Evolutionary conservation across 2,888 invertebrate genomes (phyloP), one percentile per base, ranked within the genome.

Genomic region (Zelleria hepariella): DNA sequence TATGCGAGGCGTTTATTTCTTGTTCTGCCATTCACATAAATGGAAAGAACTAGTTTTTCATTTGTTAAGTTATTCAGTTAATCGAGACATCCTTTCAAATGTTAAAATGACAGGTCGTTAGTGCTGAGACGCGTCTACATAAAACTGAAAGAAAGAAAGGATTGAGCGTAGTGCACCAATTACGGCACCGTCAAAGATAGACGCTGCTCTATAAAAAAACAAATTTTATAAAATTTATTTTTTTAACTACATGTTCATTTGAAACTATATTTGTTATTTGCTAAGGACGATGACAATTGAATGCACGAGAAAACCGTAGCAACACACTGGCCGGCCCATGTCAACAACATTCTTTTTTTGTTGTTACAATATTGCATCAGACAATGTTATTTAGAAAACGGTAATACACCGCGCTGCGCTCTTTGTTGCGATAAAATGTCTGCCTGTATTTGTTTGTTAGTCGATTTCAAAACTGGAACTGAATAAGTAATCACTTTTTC

Each of bases 301-400:
- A 10, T 32, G 32, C 20, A 24, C 26, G 55, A 55, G 55, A 55
- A 55, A 55, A 20, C 5, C 2, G 52, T 23, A n/a, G 21, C 5
- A 42, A 7, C 57, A 42, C 32, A 15, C 15, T 15, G 32, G 32
- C 32, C 32, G 32, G 32, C 32, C 8, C 20, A 51, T 54, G 24
- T 56, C 26, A 58, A 51, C 52, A 51, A 21, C 10, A 32, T 53
- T 58, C 42, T 52, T 53, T 58, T n/a, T 47, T 32, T 52, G 49
- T 52, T 52, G 53, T 42, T 24, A 25, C 27, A 58, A 58, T 52
- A 57, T 57, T 21, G 48, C 24, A 25, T 15, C 23, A 58, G 63
- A 68, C 67, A 65, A 66, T 68, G 67, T 67, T 82, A 82, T 83
- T 84, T 82, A 77, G 77, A 83, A 82, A 84, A 82, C 77, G 65